These are phyloP conservation scores for Alcedo atthis DNA, from an alignment of 2,797 vertebrate species.

Conservation along the genomic window DNA sequence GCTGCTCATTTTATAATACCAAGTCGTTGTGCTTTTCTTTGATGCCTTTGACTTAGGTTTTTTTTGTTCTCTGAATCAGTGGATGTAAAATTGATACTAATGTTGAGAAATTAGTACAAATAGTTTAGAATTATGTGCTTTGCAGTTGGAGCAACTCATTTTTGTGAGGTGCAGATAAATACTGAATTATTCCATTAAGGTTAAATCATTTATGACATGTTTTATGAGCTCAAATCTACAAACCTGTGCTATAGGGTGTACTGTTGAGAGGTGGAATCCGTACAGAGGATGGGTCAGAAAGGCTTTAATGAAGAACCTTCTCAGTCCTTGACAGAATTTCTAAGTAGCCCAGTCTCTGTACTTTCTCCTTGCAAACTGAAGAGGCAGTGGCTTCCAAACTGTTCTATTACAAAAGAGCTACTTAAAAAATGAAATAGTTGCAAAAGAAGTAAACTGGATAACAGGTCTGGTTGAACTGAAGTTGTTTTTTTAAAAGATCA, in stretches of 20 bases:
- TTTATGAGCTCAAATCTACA: not conserved
- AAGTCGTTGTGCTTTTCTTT: not conserved
- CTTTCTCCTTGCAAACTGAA: not conserved
- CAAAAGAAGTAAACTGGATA: not conserved
- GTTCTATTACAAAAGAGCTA: not conserved
- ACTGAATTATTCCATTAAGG: not conserved
- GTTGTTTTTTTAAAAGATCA: not conserved
- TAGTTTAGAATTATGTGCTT: not conserved
- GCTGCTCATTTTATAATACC: not conserved
- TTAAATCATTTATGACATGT: not conserved
- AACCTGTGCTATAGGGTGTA: not conserved
- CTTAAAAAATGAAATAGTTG: not conserved
- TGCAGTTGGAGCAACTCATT: not conserved
- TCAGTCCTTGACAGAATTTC: not conserved
- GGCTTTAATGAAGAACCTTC: not conserved
- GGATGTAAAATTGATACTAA: not conserved
- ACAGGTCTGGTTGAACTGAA: not conserved
- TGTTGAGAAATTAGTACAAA: not conserved
- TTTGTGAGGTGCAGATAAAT: not conserved
- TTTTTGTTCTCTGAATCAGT: not conserved
- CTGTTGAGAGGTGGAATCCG: not conserved
- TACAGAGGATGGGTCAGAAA: not conserved
- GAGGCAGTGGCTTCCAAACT: not conserved
- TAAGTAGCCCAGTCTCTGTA: not conserved
- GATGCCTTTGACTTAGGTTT: not conserved